phyloP scores from a whole-genome alignment of 2,113 vertebrate genomes.

The Manacus vitellinus region DNA sequence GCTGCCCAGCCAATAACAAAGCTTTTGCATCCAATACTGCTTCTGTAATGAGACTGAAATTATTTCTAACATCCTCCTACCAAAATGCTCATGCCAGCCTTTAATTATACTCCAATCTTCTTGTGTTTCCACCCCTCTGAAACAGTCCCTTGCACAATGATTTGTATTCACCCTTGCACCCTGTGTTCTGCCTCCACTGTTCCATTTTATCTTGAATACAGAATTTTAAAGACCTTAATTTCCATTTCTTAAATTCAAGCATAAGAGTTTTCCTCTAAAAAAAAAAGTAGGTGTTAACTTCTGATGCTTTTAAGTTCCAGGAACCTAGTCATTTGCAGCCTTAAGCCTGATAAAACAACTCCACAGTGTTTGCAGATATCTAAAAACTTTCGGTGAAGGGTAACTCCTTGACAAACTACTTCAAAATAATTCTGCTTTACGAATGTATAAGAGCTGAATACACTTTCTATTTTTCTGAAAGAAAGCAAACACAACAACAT shows the following conservation, averaged over 20 bases:
- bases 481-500: neutral
- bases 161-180: constrained; percentile 50
- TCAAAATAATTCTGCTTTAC: neutral
- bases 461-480: neutral
- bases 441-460: neutral
- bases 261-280: constrained; percentile 2
- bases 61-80: constrained; percentile 55
- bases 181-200: constrained; percentile 13
- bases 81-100: constrained; percentile 27
- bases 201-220: constrained; percentile 56
- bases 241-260: constrained; percentile 34
- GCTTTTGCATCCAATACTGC: neutral
- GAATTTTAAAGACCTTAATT: constrained; percentile 19
- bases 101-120: constrained; percentile 68
- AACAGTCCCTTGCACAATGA: constrained; percentile 29
- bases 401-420: neutral
- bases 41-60: constrained; percentile 62
- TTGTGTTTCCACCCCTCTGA: constrained; percentile 17
- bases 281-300: neutral
- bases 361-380: neutral
- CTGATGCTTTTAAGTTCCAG: neutral
- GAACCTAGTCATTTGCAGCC: neutral
- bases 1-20: constrained; percentile 18
- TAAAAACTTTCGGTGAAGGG: neutral
- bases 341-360: neutral